These are phyloP conservation scores for Actinia tenebrosa DNA, from an alignment of 64 coral and sea anemone genomes.

Conservation along the genomic window DNA sequence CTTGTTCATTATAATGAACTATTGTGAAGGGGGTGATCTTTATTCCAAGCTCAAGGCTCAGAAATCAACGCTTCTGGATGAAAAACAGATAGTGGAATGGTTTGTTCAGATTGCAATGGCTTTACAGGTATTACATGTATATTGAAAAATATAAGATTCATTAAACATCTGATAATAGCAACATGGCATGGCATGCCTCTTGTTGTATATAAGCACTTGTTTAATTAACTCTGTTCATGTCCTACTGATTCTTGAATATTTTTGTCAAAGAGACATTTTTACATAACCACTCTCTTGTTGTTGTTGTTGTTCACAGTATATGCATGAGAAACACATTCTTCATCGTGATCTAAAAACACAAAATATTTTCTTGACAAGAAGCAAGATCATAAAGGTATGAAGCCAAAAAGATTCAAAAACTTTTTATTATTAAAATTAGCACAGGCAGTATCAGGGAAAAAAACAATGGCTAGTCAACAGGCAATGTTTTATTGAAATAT, in stretches of 20 bases:
- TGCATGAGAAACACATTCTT: slow-evolving; percentile 83
- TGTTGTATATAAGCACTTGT: too few relatives aligned
- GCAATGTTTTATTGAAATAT: too few relatives aligned
- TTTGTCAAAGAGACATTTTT: too few relatives aligned
- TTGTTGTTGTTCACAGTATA: slow-evolving; percentile 54
- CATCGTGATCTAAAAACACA: slow-evolving; percentile 90
- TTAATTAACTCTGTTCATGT: too few relatives aligned
- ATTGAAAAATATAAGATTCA: too few relatives aligned
- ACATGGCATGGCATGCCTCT: too few relatives aligned
- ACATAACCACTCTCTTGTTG: background rate
- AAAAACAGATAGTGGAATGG: slow-evolving; percentile 94
- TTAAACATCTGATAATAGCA: background rate
- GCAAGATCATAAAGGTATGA: slow-evolving; percentile 79
- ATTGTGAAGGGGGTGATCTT: slow-evolving; percentile 94
- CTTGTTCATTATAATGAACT: slow-evolving; percentile 95
- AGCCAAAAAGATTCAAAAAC: background rate
- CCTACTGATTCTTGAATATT: too few relatives aligned
- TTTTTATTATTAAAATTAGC: background rate
- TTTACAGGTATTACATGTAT: slow-evolving; percentile 83
- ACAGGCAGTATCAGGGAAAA: too few relatives aligned
- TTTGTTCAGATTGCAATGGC: slow-evolving; percentile 99
- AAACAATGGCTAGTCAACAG: too few relatives aligned
- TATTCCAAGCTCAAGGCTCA: slow-evolving; percentile 84
- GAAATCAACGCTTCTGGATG: slow-evolving; percentile 59
- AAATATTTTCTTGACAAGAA: slow-evolving; percentile 90